Evolutionary conservation across 2,797 vertebrate genomes (phyloP).

Genomic region (Tachyglossus aculeatus): DNA sequence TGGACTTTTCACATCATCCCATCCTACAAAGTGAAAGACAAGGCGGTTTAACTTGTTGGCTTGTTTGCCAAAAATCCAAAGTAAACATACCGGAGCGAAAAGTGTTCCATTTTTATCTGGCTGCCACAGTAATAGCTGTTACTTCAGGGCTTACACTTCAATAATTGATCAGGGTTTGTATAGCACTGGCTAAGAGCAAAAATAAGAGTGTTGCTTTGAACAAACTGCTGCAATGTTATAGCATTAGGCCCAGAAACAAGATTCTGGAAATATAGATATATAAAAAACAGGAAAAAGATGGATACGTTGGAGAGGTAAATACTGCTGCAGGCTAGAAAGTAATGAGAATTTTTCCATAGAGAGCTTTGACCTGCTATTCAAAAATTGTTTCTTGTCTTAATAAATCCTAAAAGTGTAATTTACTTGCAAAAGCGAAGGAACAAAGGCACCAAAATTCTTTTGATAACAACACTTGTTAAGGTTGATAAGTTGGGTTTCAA

Average conservation of each 20-base stretch:
- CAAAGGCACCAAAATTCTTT: conserved; percentile 85
- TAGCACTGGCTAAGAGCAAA: conserved; percentile 91
- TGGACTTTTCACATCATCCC: conserved; percentile 70
- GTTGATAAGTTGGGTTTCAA: conserved; percentile 83
- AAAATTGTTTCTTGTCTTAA: conserved; percentile 98
- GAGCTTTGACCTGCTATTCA: conserved; percentile 91
- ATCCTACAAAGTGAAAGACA: conserved; percentile 73
- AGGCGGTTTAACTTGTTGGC: conserved; percentile 80
- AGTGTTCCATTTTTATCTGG: conserved; percentile 84
- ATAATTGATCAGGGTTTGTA: conserved; percentile 95
- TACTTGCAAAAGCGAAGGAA: conserved; percentile 90
- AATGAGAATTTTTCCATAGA: conserved; percentile 96
- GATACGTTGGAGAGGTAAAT: conserved; percentile 85
- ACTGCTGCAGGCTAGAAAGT: conserved; percentile 93
- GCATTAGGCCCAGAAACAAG: conserved; percentile 82
- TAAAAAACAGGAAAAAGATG: conserved; percentile 83
- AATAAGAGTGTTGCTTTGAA: conserved; percentile 90
- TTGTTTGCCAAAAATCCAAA: conserved; percentile 81
- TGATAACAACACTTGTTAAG: conserved; percentile 87
- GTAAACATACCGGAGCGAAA: conserved; percentile 85
- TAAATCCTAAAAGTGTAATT: conserved; percentile 99
- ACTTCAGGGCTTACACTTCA: conserved; percentile 88
- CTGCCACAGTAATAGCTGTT: conserved; percentile 83
- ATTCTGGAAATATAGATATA: conserved; percentile 84
- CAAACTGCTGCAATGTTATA: conserved; percentile 89